phyloP scores from a whole-genome alignment of 2,113 vertebrate species.

The Xerus inauris region DNA sequence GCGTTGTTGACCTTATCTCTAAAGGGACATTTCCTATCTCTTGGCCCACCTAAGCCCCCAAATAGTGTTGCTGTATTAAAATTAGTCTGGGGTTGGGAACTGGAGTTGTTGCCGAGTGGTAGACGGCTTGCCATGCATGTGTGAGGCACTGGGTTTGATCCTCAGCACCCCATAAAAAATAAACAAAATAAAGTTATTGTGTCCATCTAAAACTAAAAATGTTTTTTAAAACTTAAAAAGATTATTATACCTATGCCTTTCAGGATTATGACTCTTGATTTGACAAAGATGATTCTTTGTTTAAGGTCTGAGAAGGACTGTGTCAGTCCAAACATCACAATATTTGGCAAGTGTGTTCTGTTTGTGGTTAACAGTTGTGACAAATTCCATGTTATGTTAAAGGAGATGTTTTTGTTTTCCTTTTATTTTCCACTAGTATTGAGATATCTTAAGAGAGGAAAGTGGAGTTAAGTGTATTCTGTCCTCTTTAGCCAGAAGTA shows the following conservation, averaged over 20 bases:
- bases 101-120: no score
- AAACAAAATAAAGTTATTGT: no score
- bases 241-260: background rate
- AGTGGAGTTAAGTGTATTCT: background rate
- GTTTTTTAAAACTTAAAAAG: background rate
- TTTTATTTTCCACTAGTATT: background rate
- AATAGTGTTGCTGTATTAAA: background rate
- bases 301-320: background rate
- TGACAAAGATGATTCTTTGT: background rate
- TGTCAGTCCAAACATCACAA: background rate
- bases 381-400: background rate
- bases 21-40: background rate
- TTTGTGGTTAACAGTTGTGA: background rate
- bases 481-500: background rate
- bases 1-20: background rate
- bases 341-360: background rate
- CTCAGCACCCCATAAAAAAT: no score
- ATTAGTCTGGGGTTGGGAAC: background rate
- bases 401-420: background rate
- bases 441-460: background rate
- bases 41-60: background rate
- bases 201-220: no score
- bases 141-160: no score
- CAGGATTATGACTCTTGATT: background rate
- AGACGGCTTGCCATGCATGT: no score